Conservation (phyloP, 2,888 invertebrate genomes). For the Eugnorisma glareosa region DNA sequence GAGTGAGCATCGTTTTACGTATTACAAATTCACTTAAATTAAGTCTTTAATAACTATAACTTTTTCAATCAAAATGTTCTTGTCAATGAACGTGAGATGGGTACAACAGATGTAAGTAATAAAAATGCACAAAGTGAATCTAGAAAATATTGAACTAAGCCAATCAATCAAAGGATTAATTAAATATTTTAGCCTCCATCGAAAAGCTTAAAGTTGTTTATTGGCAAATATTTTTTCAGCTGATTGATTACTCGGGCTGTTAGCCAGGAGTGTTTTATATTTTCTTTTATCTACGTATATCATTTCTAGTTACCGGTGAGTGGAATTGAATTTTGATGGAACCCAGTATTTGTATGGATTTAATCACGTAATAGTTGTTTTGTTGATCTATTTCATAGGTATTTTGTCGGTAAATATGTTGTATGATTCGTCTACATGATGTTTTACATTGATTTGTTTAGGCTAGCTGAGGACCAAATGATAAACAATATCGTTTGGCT, state of each 20-base stretch:
- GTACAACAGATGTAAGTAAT: background rate
- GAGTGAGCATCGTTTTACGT: background rate
- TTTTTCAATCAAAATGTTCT: background rate
- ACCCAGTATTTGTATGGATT: slow-evolving; percentile 7
- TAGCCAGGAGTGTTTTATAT: slow-evolving; percentile 21
- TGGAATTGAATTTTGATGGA: slow-evolving; percentile 10
- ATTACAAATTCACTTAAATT: background rate
- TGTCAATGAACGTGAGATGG: background rate
- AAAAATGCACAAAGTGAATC: background rate
- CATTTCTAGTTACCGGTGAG: slow-evolving; percentile 18
- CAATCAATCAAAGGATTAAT: slow-evolving; percentile 49
- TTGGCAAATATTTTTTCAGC: slow-evolving; percentile 56
- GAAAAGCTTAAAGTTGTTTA: slow-evolving; percentile 32
- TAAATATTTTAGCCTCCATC: slow-evolving; percentile 41
- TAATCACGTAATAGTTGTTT: background rate
- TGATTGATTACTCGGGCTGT: slow-evolving; percentile 51
- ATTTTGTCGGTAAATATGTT: background rate
- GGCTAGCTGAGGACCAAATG: too few species aligned
- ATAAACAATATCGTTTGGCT: too few species aligned
- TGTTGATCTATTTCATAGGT: background rate
- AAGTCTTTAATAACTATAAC: background rate
- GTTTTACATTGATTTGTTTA: too few species aligned
- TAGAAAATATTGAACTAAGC: slow-evolving; percentile 18
- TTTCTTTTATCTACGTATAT: too few species aligned
- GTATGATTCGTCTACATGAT: too few species aligned